Evolutionary conservation across 2,888 invertebrate genomes (phyloP).

Genomic region (Meloe dianella): DNA sequence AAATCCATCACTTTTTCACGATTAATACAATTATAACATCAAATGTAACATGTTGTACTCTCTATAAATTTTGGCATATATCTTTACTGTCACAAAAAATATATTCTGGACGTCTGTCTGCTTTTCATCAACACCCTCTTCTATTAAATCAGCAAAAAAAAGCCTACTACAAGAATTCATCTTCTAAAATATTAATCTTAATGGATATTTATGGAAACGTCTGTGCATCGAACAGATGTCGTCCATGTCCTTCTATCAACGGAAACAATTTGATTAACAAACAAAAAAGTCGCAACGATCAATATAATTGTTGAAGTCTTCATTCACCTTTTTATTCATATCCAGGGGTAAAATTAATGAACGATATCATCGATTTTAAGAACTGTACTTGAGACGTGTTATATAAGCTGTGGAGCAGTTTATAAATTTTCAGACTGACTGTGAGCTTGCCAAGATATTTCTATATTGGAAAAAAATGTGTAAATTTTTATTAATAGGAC

Average conservation of each 20-base stretch:
- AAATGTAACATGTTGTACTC: not conserved
- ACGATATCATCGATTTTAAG: not conserved
- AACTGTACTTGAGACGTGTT: constrained; percentile 17
- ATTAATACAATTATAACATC: not conserved
- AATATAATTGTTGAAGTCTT: not conserved
- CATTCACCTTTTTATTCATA: not conserved
- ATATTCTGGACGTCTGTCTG: not conserved
- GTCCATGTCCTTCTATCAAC: not conserved
- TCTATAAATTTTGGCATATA: not conserved
- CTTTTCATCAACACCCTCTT: not conserved
- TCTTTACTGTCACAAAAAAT: not conserved
- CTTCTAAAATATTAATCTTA: not conserved
- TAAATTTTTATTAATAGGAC: not conserved
- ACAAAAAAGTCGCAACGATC: too few relatives aligned
- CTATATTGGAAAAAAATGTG: constrained; percentile 20
- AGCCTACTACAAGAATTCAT: not conserved
- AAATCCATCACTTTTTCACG: not conserved
- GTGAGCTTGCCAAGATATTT: constrained; percentile 28
- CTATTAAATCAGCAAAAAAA: not conserved
- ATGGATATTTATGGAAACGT: not conserved
- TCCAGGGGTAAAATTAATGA: not conserved
- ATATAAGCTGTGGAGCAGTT: constrained; percentile 22
- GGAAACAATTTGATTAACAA: not conserved
- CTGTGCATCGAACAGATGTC: not conserved
- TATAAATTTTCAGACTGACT: constrained; percentile 19